Percentiles rank a stretch among this genome's conserved stretches.
phyloP scores from a whole-genome alignment of 2,888 invertebrate species.

The Matsumyia berberina region DNA sequence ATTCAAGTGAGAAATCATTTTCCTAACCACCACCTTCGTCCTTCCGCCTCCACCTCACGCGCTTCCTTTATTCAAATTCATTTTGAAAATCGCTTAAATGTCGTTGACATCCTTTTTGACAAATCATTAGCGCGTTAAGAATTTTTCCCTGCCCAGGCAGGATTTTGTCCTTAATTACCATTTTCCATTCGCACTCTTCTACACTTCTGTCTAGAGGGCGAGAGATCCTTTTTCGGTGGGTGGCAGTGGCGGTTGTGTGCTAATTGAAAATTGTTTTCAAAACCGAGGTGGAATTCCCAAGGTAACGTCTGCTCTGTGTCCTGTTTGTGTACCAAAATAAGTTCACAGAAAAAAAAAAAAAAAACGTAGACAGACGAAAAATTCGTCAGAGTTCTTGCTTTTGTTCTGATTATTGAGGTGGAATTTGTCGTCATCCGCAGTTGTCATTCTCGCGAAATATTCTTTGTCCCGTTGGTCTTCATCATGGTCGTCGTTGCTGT shows the following conservation, averaged over 20 bases:
- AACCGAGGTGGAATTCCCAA: constrained; percentile 42
- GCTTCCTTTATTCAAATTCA: background rate
- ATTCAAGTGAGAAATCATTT: background rate
- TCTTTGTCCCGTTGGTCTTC: constrained; percentile 10
- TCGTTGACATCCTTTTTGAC: constrained; percentile 44
- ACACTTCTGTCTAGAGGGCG: background rate
- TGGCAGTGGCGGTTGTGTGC: constrained; percentile 7
- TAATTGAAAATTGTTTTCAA: constrained; percentile 61
- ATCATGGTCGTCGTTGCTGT: background rate
- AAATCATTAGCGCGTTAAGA: constrained; percentile 55
- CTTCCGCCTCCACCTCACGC: background rate
- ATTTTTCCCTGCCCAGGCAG: constrained; percentile 28
- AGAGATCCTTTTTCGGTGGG: background rate
- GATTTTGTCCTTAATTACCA: constrained; percentile 54
- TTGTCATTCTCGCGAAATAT: background rate
- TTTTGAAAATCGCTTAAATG: constrained; percentile 48
- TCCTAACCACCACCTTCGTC: constrained; percentile 6
- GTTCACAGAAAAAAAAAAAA: background rate
- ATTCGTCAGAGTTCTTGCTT: constrained; percentile 14
- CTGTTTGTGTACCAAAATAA: background rate
- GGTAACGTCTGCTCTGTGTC: constrained; percentile 45
- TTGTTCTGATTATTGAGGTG: constrained; percentile 44
- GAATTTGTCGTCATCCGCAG: constrained; percentile 38
- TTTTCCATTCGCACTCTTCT: constrained; percentile 20
- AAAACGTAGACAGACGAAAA: constrained; percentile 13